A percentile compares a stretch with the other conserved stretches of the same genome.
Conservation (phyloP, 1,140 invertebrate genomes). For the Diachasma alloeum region DNA sequence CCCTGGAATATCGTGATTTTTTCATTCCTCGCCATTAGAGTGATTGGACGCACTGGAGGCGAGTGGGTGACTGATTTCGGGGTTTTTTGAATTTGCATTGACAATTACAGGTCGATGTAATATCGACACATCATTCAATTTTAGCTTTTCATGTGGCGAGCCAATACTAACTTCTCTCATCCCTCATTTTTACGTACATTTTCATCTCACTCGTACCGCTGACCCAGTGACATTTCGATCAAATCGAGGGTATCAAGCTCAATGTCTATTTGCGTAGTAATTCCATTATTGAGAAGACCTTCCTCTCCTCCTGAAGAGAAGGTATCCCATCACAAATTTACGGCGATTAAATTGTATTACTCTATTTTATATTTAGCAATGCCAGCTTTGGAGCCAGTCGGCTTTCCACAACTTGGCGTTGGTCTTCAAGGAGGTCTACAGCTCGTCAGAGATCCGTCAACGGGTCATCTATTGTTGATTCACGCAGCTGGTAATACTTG, state of each 20-base stretch:
- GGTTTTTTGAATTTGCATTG: too few species aligned
- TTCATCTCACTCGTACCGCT: conserved; percentile 12
- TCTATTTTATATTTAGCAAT: conserved; percentile 57
- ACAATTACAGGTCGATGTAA: too few species aligned
- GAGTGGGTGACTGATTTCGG: too few species aligned
- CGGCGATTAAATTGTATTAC: neutral
- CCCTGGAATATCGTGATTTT: neutral
- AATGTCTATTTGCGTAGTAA: neutral
- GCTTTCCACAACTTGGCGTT: conserved; percentile 67
- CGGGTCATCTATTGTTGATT: conserved; percentile 80
- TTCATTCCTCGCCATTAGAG: too few species aligned
- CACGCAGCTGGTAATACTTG: conserved; percentile 71
- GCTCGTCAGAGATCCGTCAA: conserved; percentile 81
- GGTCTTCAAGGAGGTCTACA: conserved; percentile 65
- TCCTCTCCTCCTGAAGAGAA: neutral
- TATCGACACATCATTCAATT: neutral
- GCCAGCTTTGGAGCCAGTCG: conserved; percentile 71
- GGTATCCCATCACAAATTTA: neutral
- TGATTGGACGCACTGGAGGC: too few species aligned
- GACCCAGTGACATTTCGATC: conserved; percentile 48
- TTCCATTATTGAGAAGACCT: neutral
- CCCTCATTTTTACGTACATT: neutral
- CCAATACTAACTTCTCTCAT: neutral
- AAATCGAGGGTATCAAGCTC: conserved; percentile 16
- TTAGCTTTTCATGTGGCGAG: neutral